phyloP scores from a whole-genome alignment of 2,113 vertebrate species.

The Oxygymnocypris stewartii region DNA sequence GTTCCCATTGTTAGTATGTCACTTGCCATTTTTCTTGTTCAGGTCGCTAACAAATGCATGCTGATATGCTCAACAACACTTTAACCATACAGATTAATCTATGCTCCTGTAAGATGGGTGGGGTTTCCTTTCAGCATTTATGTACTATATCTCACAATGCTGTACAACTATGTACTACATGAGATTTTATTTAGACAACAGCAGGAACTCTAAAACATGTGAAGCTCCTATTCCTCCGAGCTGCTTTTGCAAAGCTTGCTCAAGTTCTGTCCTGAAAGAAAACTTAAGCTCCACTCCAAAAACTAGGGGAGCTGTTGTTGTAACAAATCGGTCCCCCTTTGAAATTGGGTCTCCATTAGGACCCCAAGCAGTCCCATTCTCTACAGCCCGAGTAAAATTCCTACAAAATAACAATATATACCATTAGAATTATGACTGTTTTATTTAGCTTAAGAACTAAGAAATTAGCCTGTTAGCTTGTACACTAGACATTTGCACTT shows the following conservation, averaged over 20 bases:
- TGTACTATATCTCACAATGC: neutral
- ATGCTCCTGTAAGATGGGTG: neutral
- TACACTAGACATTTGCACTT: neutral
- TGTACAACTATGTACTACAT: neutral
- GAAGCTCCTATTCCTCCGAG: neutral
- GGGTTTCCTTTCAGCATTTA: slow-evolving; percentile 41
- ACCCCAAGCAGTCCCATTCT: neutral
- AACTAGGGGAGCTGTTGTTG: neutral
- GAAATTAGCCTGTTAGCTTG: neutral
- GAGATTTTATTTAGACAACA: neutral
- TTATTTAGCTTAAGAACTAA: neutral
- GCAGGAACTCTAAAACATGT: neutral
- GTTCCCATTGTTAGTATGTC: neutral
- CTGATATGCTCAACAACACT: neutral
- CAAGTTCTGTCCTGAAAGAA: neutral
- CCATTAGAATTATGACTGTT: neutral
- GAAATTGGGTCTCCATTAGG: neutral
- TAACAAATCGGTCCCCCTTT: neutral
- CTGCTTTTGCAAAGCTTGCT: neutral
- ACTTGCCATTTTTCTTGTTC: neutral
- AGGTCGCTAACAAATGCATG: neutral
- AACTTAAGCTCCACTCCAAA: neutral
- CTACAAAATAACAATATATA: neutral
- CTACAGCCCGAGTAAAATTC: neutral
- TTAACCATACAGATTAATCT: neutral